Conservation (phyloP, 2,888 invertebrate genomes). For the Dryococelus australis region DNA sequence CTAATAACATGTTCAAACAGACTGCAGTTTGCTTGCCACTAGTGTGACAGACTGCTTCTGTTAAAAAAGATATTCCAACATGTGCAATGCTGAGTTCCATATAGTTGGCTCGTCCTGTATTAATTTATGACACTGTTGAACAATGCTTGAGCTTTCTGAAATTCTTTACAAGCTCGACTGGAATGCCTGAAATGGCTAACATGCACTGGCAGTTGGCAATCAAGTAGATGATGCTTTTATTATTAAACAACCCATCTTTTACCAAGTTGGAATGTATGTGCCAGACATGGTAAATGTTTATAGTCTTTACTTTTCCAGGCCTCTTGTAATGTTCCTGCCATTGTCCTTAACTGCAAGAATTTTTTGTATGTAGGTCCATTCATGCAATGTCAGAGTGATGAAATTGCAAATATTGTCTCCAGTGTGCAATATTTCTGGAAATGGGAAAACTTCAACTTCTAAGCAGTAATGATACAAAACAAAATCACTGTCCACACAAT, state of each 20-base stretch:
- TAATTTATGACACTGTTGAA: not conserved
- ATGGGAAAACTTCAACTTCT: not conserved
- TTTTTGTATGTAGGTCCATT: not conserved
- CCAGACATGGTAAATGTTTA: not conserved
- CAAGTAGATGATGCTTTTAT: not conserved
- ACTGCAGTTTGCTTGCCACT: not conserved
- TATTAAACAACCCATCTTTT: not conserved
- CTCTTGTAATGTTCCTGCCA: not conserved
- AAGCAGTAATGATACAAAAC: not conserved
- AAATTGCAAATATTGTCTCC: constrained; percentile 18
- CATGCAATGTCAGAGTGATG: not conserved
- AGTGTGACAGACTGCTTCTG: not conserved
- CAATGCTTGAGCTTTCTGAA: not conserved
- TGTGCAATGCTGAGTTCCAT: constrained; percentile 20
- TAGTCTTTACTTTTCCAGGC: constrained; percentile 5
- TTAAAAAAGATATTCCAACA: not conserved
- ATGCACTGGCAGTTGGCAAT: not conserved
- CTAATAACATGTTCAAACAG: not conserved
- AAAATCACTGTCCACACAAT: not conserved
- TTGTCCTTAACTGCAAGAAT: not conserved
- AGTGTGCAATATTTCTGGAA: not conserved
- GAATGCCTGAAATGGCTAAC: constrained; percentile 11
- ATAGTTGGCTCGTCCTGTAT: constrained; percentile 4
- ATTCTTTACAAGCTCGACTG: not conserved
- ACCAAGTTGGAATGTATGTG: constrained; percentile 7